Base-by-base conservation (phyloP, 2,113 vertebrate genomes). In the Pycnonotus jocosus region DNA sequence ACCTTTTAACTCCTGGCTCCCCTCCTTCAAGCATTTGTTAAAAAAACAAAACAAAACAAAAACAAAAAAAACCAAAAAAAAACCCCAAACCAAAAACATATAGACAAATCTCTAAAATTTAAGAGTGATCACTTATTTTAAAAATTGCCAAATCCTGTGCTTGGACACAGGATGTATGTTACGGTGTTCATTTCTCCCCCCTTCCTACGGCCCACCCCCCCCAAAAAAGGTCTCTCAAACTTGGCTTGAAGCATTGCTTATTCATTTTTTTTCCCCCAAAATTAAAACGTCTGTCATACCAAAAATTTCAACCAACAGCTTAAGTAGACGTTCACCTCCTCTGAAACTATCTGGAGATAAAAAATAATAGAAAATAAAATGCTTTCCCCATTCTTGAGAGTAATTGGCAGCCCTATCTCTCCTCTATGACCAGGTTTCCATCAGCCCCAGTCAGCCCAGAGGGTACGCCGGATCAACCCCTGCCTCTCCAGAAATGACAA, bases 1-100 rank as follows among this genome's bases (percentile, higher is more conserved):
- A 96, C 82, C 86, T 93, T 88, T 96, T 92, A 81, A 94, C 17
- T 92, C 15, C 85, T 76, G 53, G 23, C 25, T 62, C 17, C 31
- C 13, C 35, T 30, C 47, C 19, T 25, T 44, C 25, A 64, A 80
- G 22, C 37, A 2, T 13, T 94, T 79, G 54, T 44, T 54, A 28
- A 28, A 51, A 53, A 53, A 53, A 30, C 38, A 8, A 38, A 38
- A 38, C 38, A 8, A 38, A 38, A 38, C 38, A 8, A 38, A 38
- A 38, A 8, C 31, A 20, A 6, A 5, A 19, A 56, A 21, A 28
- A 8, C 42, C 42, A 54, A 20, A 5, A 6, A 19, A 56, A 21
- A 28, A 8, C 42, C 42, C 14, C 42, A 16, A 6, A 25, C 38
- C 38, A 44, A 20, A 19, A 23, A 17, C 10, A 35, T 12, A 45